Evolutionary conservation across 2,113 vertebrate genomes (phyloP).

Genomic region (Sterna hirundo): DNA sequence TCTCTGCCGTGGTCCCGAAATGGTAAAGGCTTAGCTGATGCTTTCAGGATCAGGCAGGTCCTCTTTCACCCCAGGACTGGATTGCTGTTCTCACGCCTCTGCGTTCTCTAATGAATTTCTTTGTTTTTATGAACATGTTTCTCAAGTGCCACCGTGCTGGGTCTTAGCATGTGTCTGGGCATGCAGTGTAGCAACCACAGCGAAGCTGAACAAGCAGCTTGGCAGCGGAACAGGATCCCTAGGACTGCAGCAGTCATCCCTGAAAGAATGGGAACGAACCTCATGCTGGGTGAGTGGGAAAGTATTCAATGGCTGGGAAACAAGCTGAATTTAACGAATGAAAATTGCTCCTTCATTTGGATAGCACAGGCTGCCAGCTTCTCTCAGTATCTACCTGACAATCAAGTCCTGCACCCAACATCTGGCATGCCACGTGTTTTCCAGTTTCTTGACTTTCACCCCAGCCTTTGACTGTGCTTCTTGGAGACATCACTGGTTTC

Average conservation of each 20-base stretch:
- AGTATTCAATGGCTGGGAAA: slow-evolving; percentile 47
- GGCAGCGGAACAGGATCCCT: background rate
- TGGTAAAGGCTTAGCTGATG: background rate
- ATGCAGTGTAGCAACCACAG: background rate
- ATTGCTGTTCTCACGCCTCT: slow-evolving; percentile 12
- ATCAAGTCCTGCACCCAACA: background rate
- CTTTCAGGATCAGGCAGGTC: background rate
- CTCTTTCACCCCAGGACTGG: background rate
- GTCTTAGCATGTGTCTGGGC: background rate
- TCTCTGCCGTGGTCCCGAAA: background rate
- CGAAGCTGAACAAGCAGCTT: slow-evolving; percentile 7
- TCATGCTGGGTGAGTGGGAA: slow-evolving; percentile 1
- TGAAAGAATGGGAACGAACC: slow-evolving; percentile 21
- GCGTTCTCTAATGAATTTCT: background rate
- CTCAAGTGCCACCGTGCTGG: background rate
- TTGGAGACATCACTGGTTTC: background rate
- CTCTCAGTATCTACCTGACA: background rate
- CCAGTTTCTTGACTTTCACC: background rate
- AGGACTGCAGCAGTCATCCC: background rate
- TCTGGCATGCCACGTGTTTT: background rate
- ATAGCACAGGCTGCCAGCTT: background rate
- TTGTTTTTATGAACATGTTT: background rate
- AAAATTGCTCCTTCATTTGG: background rate
- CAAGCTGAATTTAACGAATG: slow-evolving; percentile 43
- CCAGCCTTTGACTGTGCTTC: background rate